Evolutionary conservation across 2,113 vertebrate species (phyloP), one percentile per base, ranked within the genome.

Genomic region (Aptenodytes patagonicus): DNA sequence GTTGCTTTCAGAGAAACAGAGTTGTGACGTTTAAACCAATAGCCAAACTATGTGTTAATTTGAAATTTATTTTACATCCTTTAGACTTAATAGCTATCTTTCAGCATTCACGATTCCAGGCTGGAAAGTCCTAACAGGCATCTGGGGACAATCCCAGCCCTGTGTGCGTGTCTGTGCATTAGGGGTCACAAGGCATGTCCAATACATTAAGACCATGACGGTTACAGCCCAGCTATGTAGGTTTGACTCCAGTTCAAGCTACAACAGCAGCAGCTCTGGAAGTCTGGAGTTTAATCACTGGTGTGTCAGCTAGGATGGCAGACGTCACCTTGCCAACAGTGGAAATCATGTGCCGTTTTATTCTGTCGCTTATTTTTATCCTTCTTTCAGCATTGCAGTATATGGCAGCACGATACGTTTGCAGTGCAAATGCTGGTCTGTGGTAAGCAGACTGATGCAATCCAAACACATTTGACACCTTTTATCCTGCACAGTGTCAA

Each of bases 181-280:
- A 73, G 68, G 76, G 95, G 88, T 97, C 96, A 94, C 94, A 47
- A 94, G 93, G 76, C 88, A 90, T 96, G 92, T 93, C 96, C 96
- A 96, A 94, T 95, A 92, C 95, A 75, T 96, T 96, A 95, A 81
- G 92, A 95, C 92, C 85, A 92, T 95, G 95, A 95, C 26, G 20
- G 83, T 90, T 97, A 86, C 90, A 96, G 76, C 71, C 85, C 88
- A 83, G 92, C 71, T 91, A 81, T 60, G 92, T 38, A 81, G 83
- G 79, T 88, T 92, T 83, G 90, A 92, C 75, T 97, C 92, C 88
- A 95, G 88, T 93, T 93, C 92, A 90, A 93, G 47, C 76, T 89
- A 88, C 85, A 88, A 28, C 60, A 93, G 31, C 95, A 93, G 79
- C 61, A 86, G 68, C 55, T 95, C 88, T 93, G 83, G 47, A 93